Evolutionary conservation across 2,888 invertebrate genomes (phyloP), one percentile per base, ranked within the genome.

Genomic region (Dasysyrphus tricinctus): DNA sequence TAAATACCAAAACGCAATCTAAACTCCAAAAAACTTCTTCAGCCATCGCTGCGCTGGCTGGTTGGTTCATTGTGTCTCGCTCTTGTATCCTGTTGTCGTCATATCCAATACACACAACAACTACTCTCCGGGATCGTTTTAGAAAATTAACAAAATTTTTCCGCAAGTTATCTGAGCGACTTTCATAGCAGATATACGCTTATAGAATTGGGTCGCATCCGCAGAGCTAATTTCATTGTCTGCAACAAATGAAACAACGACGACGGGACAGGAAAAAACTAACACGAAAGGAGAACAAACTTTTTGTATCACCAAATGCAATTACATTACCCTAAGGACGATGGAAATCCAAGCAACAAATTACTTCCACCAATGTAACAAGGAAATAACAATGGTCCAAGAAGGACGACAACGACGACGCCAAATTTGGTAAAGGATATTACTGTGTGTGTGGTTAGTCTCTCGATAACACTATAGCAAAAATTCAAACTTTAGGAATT

Each of bases 201-300:
- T 80, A 29, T 42, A 56, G 61, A 85, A 81, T 74, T 81, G 81
- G 85, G 82, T 86, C 78, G 78, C 81, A 82, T 86, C 82, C 86
- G 86, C 82, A 82, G 75, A 86, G 86, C 86, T 86, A 86, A 86
- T 86, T 86, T 79, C 82, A 79, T 82, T 86, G 82, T 67, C 82
- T 74, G 74, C 63, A 78, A 74, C 77, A 86, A 74, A 81, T 63
- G 76, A 44, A 75, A 57, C 34, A 57, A 72, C 57, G 32, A 57
- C 34, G 47, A 72, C 57, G 32, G 72, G 12, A 69, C 54, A 16
- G 19, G 19, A 56, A 63, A 12, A 63, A 70, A 32, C n/a, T 54
- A 79, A 57, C 37, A 56, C 24, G 16, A n/a, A 19, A 42, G n/a
- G 3, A 78, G n/a, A 54, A 57, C 56, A 44, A 77, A 81, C 61